phyloP scores from a whole-genome alignment of 2,888 invertebrate genomes.

The Caenorhabditis panamensis region DNA sequence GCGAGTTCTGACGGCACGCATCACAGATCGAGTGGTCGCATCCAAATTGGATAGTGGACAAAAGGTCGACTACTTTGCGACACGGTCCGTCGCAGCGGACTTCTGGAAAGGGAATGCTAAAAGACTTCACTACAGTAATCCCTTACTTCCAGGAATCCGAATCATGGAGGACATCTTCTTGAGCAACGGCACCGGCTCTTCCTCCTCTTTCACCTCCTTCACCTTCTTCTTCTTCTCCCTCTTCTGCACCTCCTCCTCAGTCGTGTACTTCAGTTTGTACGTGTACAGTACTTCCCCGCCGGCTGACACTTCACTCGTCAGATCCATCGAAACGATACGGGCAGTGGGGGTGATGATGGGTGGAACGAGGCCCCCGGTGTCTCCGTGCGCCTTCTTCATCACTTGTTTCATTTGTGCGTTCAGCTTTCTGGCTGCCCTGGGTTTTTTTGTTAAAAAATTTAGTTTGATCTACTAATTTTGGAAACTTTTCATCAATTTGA shows the following conservation, averaged over 20 bases:
- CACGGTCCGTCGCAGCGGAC: constrained; percentile 53
- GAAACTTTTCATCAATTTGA: no score
- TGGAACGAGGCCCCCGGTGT: not conserved
- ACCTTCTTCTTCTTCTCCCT: not conserved
- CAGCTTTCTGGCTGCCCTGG: not conserved
- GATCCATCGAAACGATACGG: constrained; percentile 1
- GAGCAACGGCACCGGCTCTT: constrained; percentile 22
- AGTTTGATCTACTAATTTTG: no score
- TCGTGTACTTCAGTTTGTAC: not conserved
- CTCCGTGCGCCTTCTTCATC: not conserved
- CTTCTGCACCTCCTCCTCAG: no score
- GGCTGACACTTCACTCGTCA: not conserved
- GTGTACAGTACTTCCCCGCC: not conserved
- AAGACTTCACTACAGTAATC: no score
- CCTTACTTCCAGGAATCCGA: constrained; percentile 27
- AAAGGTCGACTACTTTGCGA: constrained; percentile 1
- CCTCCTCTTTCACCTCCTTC: not conserved
- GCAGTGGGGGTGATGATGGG: not conserved
- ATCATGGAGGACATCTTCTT: constrained; percentile 35
- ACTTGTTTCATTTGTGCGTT: not conserved
- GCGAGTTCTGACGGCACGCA: constrained; percentile 14
- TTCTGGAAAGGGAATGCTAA: no score
- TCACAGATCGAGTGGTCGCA: constrained; percentile 56
- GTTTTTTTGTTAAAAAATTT: no score
- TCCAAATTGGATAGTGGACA: constrained; percentile 30